Conservation (phyloP, 2,888 invertebrate species). For the Amiota mariae region DNA sequence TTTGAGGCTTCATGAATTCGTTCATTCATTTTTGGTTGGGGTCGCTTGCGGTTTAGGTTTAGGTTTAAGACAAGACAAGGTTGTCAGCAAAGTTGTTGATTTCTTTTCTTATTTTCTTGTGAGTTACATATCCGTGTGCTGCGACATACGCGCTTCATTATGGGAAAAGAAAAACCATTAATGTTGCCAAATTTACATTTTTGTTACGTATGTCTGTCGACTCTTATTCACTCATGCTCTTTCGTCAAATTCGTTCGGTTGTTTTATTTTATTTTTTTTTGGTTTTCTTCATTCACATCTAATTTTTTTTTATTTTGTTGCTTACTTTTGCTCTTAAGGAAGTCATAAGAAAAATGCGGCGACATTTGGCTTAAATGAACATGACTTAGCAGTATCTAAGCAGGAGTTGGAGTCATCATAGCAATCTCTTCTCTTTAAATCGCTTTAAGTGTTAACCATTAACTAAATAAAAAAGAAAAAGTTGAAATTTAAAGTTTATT, state of each 20-base stretch:
- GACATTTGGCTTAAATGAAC: conserved; percentile 61
- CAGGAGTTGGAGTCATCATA: no score
- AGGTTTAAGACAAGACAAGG: conserved; percentile 11
- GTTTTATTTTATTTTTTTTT: conserved; percentile 23
- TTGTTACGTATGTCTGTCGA: conserved; percentile 39
- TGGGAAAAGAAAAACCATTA: conserved; percentile 12
- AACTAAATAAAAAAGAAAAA: no score
- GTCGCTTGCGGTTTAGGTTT: conserved; percentile 13
- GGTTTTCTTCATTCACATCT: conserved; percentile 37
- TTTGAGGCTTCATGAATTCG: no score
- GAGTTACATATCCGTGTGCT: not conserved
- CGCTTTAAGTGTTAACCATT: no score
- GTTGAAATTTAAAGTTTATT: no score
- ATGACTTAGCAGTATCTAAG: not conserved
- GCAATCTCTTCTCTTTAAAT: no score
- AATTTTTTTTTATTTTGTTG: conserved; percentile 55
- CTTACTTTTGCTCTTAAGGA: conserved; percentile 57
- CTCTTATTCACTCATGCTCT: not conserved
- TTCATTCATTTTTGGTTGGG: not conserved
- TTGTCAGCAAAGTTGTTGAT: not conserved
- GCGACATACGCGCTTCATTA: conserved; percentile 17
- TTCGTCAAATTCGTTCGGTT: not conserved
- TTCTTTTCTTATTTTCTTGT: no score
- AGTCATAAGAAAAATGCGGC: conserved; percentile 3
- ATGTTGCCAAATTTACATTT: conserved; percentile 25